phyloP scores from a whole-genome alignment of 2,888 invertebrate species.

The Xanthostigma xanthostigma region DNA sequence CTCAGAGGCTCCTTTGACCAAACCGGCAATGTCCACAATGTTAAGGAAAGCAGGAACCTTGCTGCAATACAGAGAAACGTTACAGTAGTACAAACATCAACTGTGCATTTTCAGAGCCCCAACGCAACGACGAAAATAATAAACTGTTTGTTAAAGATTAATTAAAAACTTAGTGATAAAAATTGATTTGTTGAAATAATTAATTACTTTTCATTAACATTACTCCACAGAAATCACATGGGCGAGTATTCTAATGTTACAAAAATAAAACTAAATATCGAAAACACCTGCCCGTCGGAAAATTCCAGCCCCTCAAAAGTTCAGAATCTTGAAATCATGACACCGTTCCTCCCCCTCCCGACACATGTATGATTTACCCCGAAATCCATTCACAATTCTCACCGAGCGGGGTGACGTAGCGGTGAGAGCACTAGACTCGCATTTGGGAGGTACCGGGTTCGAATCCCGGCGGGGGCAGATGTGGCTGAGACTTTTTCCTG shows the following conservation, averaged over 20 bases:
- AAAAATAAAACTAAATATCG: too few relatives aligned
- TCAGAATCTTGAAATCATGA: too few relatives aligned
- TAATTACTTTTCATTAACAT: neutral
- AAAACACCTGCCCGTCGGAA: too few relatives aligned
- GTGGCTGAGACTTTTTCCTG: too few relatives aligned
- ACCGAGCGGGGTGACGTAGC: too few relatives aligned
- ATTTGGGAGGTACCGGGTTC: too few relatives aligned
- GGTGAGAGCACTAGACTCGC: too few relatives aligned
- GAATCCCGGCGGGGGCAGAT: too few relatives aligned
- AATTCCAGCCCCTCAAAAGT: too few relatives aligned
- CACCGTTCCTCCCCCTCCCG: too few relatives aligned
- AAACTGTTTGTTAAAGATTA: neutral
- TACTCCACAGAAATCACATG: neutral
- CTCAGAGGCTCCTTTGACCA: slow-evolving; percentile 95
- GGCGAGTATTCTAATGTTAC: neutral
- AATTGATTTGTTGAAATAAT: neutral
- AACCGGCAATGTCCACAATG: slow-evolving; percentile 95
- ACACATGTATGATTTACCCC: neutral
- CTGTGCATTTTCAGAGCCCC: neutral
- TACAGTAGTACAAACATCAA: neutral
- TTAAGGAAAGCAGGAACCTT: slow-evolving; percentile 97
- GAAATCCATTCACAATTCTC: too few relatives aligned
- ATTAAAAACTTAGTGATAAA: neutral
- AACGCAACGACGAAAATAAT: neutral
- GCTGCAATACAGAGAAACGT: slow-evolving; percentile 37